Evolutionary conservation across 2,113 vertebrate species (phyloP), one percentile per base, ranked within the genome.

Genomic region (Rhynchopsitta pachyrhyncha): DNA sequence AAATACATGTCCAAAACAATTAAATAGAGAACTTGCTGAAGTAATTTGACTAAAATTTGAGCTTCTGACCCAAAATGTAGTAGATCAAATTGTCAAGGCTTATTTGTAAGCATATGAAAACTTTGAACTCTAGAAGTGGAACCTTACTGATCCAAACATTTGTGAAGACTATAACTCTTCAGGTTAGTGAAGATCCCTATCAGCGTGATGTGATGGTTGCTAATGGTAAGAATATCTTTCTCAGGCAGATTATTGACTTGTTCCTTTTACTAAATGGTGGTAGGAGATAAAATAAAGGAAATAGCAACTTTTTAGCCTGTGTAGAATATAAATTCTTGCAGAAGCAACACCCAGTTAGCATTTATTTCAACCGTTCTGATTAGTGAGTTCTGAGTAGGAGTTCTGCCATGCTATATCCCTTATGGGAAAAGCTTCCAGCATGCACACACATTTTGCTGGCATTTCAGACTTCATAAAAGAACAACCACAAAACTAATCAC

Each of bases 161-260:
- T 85, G 25, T 67, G 52, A 85, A 63, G 20, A 39, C 6, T 46
- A 4, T 17, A 11, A 28, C 50, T 84, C 8, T 68, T 64, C 52
- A 73, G 29, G 5, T 41, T 52, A 80, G 12, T 37, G 33, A 52
- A 85, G 17, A 9, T 78, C 24, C 16, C 19, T 33, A 8, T 29
- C 6, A 4, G 3, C 52, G 11, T 35, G 16, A 66, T 47, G 7
- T 0, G 0, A 16, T 27, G 6, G 9, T 39, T 74, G 5, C 20
- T 76, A 29, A 41, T 5, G 7, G 49, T 39, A 57, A 57, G 16
- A 86, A 84, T 23, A 10, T 52, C 20, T n/a, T 91, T 92, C n/a
- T 80, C 5, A 33, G 24, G 8, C 0, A 24, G 16, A n/a, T 71
- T 27, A 52, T 20, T 59, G 17, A 82, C 3, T 71, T 83, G 10